phyloP scores from a whole-genome alignment of 2,113 vertebrate species.

The Dasyornis broadbenti region DNA sequence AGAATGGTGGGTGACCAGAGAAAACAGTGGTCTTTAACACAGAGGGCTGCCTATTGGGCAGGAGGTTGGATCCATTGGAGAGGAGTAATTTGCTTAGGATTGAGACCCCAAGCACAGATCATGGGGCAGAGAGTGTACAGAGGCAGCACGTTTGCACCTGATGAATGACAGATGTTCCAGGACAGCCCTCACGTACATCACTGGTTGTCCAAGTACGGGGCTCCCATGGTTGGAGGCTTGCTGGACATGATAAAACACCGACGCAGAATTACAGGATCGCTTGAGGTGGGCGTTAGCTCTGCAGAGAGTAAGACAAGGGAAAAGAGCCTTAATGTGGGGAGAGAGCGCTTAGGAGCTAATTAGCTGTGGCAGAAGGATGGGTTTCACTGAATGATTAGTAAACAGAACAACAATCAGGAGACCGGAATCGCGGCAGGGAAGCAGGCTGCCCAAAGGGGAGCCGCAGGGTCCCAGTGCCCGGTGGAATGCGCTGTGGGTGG shows the following conservation, averaged over 20 bases:
- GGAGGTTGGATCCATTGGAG: neutral
- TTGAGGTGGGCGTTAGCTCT: neutral
- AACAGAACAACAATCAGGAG: neutral
- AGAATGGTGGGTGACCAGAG: neutral
- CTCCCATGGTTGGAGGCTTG: neutral
- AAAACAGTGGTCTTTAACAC: neutral
- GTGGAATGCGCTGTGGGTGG: neutral
- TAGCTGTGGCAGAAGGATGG: neutral
- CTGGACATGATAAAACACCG: neutral
- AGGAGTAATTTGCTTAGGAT: neutral
- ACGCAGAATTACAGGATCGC: rapidly evolving
- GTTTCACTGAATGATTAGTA: neutral
- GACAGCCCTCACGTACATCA: neutral
- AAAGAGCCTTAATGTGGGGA: neutral
- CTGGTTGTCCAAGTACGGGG: no score
- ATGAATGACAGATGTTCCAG: neutral
- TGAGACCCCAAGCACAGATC: rapidly evolving
- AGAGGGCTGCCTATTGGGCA: neutral
- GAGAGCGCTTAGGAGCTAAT: neutral
- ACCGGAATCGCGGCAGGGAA: neutral
- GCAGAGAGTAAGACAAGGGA: neutral
- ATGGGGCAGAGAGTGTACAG: neutral
- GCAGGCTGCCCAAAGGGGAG: neutral
- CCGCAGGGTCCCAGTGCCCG: neutral
- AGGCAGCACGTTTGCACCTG: neutral